Base-by-base conservation (phyloP, 2,113 vertebrate species). In the Fregata magnificens region DNA sequence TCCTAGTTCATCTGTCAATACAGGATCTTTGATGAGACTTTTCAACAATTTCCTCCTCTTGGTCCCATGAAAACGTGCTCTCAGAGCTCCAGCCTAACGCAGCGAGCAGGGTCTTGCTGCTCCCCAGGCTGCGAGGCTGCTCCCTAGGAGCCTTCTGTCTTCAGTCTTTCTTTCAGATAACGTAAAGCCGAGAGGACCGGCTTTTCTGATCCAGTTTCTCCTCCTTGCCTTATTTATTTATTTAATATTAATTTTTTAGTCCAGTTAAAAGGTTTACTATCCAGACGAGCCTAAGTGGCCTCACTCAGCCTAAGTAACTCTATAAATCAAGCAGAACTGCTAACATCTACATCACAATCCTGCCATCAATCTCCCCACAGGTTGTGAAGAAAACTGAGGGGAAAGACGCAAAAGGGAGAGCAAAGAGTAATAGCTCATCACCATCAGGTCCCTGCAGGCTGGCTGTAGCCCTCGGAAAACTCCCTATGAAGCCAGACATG, bases 281-380 rank as follows among this genome's bases (percentile, higher is more conserved):
- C 98, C 98, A 98, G 98, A 98, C 31, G 52, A 98, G 98, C 98
- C 98, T 99, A 99, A 98, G 99, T 98, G 98, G 98, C 99, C 99
- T 99, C 99, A 99, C 99, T 99, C 99, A 99, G 99, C 98, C 98
- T 99, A 99, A 99, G 99, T 99, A 99, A 99, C 98, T 99, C 99
- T 97, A 99, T 99, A 99, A 99, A 99, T 99, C 99, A 99, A 95
- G 96, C 96, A 97, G 98, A 98, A 98, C 99, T 98, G 99, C 99
- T 99, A 99, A 99, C 99, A 99, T 99, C 98, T 98, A 98, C 98
- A 98, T 98, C 98, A 98, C 98, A 98, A 98, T 98, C 99, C 98
- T 96, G 96, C 99, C 98, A 99, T 99, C 99, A 99, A 99, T 99
- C 99, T 99, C 98, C 97, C 97, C 98, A 98, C 98, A 98, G 99